Percentiles rank a stretch among this genome's conserved stretches.
Evolutionary conservation across 2,888 invertebrate genomes (phyloP).

Genomic region (Microplitis deprimator): DNA sequence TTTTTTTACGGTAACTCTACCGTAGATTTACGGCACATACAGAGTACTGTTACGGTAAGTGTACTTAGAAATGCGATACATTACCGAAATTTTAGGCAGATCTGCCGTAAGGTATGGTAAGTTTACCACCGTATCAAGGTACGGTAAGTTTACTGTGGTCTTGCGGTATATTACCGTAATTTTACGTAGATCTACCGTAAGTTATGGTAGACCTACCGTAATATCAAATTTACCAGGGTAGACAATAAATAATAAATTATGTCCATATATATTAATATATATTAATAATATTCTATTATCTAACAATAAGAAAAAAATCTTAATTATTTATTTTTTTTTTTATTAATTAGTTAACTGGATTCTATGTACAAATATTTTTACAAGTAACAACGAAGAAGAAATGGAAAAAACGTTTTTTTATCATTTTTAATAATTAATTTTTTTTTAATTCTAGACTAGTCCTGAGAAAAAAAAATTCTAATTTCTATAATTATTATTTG

Average conservation of each 20-base stretch:
- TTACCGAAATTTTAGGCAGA: no score
- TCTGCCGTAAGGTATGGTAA: no score
- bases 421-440: constrained; percentile 31
- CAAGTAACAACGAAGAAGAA: background rate
- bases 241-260: background rate
- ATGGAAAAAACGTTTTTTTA: background rate
- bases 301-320: background rate
- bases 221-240: no score
- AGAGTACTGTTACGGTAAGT: no score
- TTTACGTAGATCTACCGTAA: no score
- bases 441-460: constrained; percentile 21
- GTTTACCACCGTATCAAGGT: no score
- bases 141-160: no score
- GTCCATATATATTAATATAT: background rate
- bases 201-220: no score
- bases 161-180: no score
- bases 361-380: constrained; percentile 1
- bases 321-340: background rate
- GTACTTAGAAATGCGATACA: no score
- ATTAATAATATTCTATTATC: background rate
- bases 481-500: background rate
- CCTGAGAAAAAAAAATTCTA: constrained; percentile 29
- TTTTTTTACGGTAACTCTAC: no score
- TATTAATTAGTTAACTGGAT: constrained; percentile 1
- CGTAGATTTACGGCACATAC: no score